These are phyloP conservation scores for Chelonoidis abingdonii DNA, from an alignment of 2,113 vertebrate species.

Conservation along the genomic window DNA sequence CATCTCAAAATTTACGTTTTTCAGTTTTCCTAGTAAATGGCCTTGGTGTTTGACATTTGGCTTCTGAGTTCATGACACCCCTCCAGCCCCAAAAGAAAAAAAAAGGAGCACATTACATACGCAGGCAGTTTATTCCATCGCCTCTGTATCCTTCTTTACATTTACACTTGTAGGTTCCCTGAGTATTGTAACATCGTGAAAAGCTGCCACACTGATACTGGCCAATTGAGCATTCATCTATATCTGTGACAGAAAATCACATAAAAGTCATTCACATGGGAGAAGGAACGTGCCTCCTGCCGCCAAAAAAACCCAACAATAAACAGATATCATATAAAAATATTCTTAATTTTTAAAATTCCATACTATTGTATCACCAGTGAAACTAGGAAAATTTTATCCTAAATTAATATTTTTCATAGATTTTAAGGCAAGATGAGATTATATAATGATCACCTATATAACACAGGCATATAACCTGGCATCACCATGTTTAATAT, in stretches of 20 bases:
- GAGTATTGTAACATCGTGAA: constrained; percentile 92
- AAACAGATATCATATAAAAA: neutral
- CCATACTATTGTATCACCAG: neutral
- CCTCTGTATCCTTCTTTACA: constrained; percentile 92
- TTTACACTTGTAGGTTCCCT: constrained; percentile 95
- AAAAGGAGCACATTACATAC: constrained; percentile 80
- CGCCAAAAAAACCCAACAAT: neutral
- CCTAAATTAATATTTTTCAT: neutral
- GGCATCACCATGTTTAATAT: neutral
- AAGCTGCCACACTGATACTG: constrained; percentile 87
- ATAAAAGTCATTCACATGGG: neutral
- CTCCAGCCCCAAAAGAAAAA: neutral
- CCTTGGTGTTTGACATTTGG: neutral
- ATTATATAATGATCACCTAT: neutral
- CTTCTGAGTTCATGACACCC: neutral
- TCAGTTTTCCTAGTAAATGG: neutral
- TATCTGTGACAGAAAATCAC: constrained; percentile 81
- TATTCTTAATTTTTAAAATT: neutral
- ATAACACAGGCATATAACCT: neutral
- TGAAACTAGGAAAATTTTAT: neutral
- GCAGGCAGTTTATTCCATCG: constrained; percentile 87
- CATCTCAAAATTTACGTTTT: neutral
- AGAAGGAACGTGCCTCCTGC: neutral
- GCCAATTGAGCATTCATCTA: constrained; percentile 91
- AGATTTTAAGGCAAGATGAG: neutral